These are phyloP conservation scores for Tetraodon nigroviridis DNA, from an alignment of 2,113 vertebrate species.

Conservation along the genomic window DNA sequence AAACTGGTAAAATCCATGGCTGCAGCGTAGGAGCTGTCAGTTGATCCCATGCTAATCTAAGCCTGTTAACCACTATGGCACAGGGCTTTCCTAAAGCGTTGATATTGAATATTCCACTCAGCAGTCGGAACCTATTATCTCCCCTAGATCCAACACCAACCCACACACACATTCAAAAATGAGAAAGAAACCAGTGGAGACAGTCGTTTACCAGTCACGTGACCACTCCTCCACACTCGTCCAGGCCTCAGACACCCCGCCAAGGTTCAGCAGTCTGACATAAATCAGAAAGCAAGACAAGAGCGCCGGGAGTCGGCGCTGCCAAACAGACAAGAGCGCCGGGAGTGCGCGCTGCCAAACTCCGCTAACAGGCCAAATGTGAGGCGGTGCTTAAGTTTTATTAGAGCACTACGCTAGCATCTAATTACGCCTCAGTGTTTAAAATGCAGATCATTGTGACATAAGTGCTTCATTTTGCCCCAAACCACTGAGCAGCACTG, in stretches of 20 bases:
- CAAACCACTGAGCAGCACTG: neutral
- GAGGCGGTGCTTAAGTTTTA: slow-evolving; percentile 16
- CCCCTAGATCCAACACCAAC: slow-evolving; percentile 49
- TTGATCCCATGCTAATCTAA: slow-evolving; percentile 44
- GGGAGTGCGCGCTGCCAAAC: no score
- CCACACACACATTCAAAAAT: neutral
- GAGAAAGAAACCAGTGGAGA: neutral
- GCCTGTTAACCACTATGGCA: slow-evolving; percentile 33
- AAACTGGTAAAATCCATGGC: neutral
- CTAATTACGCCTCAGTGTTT: neutral
- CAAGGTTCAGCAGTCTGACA: slow-evolving; percentile 29
- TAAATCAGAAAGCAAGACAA: slow-evolving; percentile 22
- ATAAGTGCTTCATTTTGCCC: neutral
- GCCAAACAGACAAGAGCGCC: no score
- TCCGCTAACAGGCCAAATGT: neutral
- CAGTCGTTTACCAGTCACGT: neutral
- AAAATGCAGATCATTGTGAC: neutral
- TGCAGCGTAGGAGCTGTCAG: neutral
- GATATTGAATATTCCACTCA: slow-evolving; percentile 50
- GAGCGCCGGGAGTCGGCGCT: neutral
- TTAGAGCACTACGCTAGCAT: neutral
- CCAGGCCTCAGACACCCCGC: slow-evolving; percentile 6
- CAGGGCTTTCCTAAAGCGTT: slow-evolving; percentile 56
- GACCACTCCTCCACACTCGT: slow-evolving; percentile 4
- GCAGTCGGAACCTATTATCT: slow-evolving; percentile 68